Evolutionary conservation across 2,888 invertebrate species (phyloP).

Genomic region (Eumerus sabulonum): DNA sequence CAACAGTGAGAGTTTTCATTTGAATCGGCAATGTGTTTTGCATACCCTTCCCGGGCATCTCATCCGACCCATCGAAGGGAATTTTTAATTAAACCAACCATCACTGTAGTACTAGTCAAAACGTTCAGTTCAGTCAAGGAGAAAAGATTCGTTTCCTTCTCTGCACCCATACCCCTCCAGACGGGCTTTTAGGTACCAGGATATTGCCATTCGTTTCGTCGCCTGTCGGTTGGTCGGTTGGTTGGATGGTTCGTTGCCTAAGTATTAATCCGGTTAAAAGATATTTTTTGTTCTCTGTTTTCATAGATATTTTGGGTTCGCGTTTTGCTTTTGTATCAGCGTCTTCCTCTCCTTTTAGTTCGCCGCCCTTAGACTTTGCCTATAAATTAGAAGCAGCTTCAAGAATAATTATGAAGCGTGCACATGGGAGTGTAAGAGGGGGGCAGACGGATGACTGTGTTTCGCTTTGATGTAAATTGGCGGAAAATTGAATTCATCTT

Average conservation of each 20-base stretch:
- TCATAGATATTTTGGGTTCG: not conserved
- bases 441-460: constrained; percentile 1
- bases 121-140: too few relatives aligned
- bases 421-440: not conserved
- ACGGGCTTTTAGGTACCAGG: too few relatives aligned
- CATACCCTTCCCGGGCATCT: constrained; percentile 1
- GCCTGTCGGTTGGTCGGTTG: constrained; percentile 8
- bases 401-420: constrained; percentile 25
- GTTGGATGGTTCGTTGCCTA: constrained; percentile 29
- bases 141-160: too few relatives aligned
- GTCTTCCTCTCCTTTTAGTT: too few relatives aligned
- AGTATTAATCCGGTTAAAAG: constrained; percentile 54
- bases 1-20: constrained; percentile 26
- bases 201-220: too few relatives aligned
- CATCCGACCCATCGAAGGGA: constrained; percentile 22
- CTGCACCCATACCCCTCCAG: too few relatives aligned
- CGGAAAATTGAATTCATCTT: constrained; percentile 40
- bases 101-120: constrained; percentile 10
- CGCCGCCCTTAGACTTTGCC: too few relatives aligned
- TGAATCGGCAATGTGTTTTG: constrained; percentile 26
- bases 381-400: constrained; percentile 42
- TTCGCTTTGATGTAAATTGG: constrained; percentile 57
- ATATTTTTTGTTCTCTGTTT: constrained; percentile 19
- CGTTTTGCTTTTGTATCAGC: too few relatives aligned
- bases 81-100: constrained; percentile 37